These are phyloP conservation scores for Okapia johnstoni DNA, from an alignment of 2,113 vertebrate genomes.

Conservation along the genomic window DNA sequence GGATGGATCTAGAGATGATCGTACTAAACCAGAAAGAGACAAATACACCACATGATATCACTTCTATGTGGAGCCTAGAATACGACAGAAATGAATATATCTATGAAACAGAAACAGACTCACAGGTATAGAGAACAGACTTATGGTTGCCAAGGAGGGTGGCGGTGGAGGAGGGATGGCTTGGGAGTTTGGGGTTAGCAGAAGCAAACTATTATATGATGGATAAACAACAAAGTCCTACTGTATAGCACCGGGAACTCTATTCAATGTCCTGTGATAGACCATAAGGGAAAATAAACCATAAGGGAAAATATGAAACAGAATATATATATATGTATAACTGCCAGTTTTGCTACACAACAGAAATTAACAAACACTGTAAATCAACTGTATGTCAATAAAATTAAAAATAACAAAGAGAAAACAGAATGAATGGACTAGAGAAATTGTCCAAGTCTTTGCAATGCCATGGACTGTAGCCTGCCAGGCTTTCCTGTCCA, in stretches of 20 bases:
- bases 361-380: neutral
- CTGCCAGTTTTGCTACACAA: neutral
- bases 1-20: neutral
- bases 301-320: neutral
- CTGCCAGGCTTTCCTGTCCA: neutral
- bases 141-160: neutral
- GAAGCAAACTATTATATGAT: neutral
- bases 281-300: neutral
- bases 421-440: neutral
- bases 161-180: neutral
- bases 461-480: neutral
- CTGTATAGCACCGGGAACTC: neutral
- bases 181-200: neutral
- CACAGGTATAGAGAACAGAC: neutral
- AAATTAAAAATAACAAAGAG: neutral
- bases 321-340: neutral
- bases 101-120: neutral
- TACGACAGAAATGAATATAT: neutral
- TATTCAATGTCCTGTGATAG: neutral
- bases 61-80: neutral
- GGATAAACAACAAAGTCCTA: neutral
- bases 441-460: neutral
- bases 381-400: neutral
- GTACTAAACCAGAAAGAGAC: neutral
- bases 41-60: neutral